These are phyloP conservation scores for Nesidiocoris tenuis DNA, from an alignment of 2,888 invertebrate genomes.

Conservation along the genomic window DNA sequence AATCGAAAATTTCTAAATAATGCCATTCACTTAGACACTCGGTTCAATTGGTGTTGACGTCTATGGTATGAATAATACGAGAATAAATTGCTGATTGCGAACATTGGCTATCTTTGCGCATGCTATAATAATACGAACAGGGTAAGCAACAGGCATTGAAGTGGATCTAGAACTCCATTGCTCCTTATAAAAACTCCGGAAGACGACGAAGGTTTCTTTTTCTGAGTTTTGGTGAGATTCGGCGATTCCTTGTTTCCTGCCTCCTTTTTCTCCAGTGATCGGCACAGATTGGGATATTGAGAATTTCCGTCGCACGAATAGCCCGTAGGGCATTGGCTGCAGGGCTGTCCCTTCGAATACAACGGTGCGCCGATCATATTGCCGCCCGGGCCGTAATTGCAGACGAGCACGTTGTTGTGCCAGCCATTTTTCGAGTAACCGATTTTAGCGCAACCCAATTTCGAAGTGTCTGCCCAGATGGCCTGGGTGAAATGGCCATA, in stretches of 20 bases:
- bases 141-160: too few species aligned
- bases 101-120: background rate
- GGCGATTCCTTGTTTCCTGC: too few species aligned
- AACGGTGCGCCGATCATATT: background rate
- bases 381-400: slow-evolving; percentile 41
- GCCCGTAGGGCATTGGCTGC: slow-evolving; percentile 12
- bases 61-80: too few species aligned
- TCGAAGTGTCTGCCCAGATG: slow-evolving; percentile 33
- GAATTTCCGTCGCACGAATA: slow-evolving; percentile 10
- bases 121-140: background rate
- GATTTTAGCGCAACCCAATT: slow-evolving; percentile 28
- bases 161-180: too few species aligned
- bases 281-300: slow-evolving; percentile 9
- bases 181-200: too few species aligned
- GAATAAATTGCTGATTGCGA: too few species aligned
- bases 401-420: slow-evolving; percentile 7
- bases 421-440: background rate
- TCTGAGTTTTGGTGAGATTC: too few species aligned
- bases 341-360: slow-evolving; percentile 23
- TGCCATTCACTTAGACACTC: too few species aligned
- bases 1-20: too few species aligned
- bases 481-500: slow-evolving; percentile 38
- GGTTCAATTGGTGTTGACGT: too few species aligned
- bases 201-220: too few species aligned
- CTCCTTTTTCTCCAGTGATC: too few species aligned